A percentile compares a stretch with the other conserved stretches of the same genome.
Evolutionary conservation across 2,113 vertebrate genomes (phyloP).

Genomic region (Oostethus manadensis): DNA sequence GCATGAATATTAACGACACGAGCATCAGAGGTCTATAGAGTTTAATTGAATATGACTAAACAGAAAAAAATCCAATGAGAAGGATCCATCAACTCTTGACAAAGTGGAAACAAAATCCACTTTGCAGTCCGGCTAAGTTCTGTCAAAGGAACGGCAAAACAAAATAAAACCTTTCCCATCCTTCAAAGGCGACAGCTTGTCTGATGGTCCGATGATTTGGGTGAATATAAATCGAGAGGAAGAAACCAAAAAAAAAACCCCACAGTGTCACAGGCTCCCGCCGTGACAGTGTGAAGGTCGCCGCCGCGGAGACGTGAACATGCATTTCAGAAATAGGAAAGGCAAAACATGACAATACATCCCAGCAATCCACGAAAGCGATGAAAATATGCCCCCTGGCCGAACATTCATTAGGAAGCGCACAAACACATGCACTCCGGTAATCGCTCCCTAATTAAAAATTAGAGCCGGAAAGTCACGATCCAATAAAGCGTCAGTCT

Average conservation of each 20-base stretch:
- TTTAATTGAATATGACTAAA: neutral
- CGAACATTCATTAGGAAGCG: conserved; percentile 17
- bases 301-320: no score
- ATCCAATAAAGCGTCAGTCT: conserved; percentile 65
- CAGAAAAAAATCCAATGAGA: neutral
- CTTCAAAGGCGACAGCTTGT: conserved; percentile 17
- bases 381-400: neutral
- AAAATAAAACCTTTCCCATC: neutral
- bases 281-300: neutral
- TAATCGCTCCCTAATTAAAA: conserved; percentile 65
- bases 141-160: neutral
- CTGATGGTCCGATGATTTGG: conserved; percentile 11
- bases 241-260: conserved; percentile 8
- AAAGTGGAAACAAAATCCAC: neutral
- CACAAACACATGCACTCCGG: conserved; percentile 43
- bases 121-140: neutral
- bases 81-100: neutral
- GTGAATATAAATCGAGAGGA: conserved; percentile 11
- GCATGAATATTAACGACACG: no score
- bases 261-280: conserved; percentile 6
- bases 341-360: no score
- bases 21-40: no score
- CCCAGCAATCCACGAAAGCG: no score
- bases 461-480: conserved; percentile 64
- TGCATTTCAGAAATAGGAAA: no score